Evolutionary conservation across 1,140 invertebrate genomes (phyloP).

Genomic region (Maconellicoccus hirsutus): DNA sequence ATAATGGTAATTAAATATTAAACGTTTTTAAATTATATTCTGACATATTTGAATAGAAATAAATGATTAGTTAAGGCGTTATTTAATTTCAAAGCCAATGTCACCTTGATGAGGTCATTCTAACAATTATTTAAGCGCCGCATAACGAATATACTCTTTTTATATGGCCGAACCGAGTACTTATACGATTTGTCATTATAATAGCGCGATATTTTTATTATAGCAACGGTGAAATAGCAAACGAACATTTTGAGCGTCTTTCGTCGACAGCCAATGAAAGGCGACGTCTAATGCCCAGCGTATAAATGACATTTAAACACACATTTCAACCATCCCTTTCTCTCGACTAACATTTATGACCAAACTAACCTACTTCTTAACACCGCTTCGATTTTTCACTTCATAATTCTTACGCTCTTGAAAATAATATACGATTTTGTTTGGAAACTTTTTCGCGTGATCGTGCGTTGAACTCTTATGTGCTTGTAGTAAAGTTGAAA

Average conservation of each 20-base stretch:
- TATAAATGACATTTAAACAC: neutral
- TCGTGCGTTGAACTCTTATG: neutral
- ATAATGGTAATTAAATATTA: neutral
- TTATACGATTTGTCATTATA: slow-evolving; percentile 1
- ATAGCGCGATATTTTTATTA: neutral
- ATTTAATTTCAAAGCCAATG: neutral
- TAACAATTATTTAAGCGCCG: neutral
- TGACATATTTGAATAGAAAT: neutral
- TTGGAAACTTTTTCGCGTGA: neutral
- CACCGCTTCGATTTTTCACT: neutral
- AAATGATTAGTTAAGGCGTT: neutral
- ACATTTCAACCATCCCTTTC: neutral
- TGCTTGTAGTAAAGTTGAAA: neutral
- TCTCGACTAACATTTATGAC: neutral
- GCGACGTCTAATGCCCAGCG: neutral
- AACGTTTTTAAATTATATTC: neutral
- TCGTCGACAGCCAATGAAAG: neutral
- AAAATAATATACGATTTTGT: neutral
- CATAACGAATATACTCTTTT: too few species aligned
- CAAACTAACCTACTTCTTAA: neutral
- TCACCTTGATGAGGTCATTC: neutral
- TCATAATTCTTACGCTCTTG: neutral
- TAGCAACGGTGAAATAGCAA: neutral
- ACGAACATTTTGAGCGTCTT: neutral
- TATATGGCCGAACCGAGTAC: too few species aligned